Percentiles rank a stretch among this genome's conserved stretches.
Evolutionary conservation across 2,888 invertebrate species (phyloP).

Genomic region (Capitulum mitella): DNA sequence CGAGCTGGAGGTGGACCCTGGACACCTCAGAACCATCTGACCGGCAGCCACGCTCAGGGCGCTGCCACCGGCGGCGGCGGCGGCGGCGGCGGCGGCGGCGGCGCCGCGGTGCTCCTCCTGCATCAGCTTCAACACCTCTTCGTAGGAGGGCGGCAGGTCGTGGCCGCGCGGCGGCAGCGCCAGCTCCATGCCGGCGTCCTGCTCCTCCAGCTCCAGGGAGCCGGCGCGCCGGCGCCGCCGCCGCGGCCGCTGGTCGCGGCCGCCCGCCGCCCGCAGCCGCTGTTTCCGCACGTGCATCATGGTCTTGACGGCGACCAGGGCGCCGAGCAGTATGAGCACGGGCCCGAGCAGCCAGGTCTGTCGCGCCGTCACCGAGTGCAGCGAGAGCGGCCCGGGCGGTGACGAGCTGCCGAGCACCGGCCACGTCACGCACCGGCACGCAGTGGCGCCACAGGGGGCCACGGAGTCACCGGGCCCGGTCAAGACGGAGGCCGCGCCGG

Average conservation of each 20-base stretch:
- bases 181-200: neutral
- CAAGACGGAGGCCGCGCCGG: too few species aligned
- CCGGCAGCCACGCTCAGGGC: neutral
- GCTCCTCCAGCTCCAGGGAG: neutral
- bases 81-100: neutral
- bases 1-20: too few species aligned
- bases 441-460: too few species aligned
- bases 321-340: slow-evolving; percentile 4
- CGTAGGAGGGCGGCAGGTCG: slow-evolving; percentile 17
- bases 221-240: neutral
- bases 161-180: neutral
- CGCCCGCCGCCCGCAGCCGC: neutral
- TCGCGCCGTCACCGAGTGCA: neutral
- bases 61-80: neutral
- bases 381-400: neutral
- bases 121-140: slow-evolving; percentile 17
- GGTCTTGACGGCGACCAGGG: slow-evolving; percentile 2
- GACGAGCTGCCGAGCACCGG: too few species aligned
- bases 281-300: slow-evolving; percentile 17
- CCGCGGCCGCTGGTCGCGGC: neutral
- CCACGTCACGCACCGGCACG: too few species aligned
- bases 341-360: slow-evolving; percentile 17
- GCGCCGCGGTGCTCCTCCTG: slow-evolving; percentile 4
- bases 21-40: too few species aligned
- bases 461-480: too few species aligned